Evolutionary conservation across 2,888 invertebrate genomes (phyloP), one percentile per base, ranked within the genome.

Genomic region (Beris chalybata): DNA sequence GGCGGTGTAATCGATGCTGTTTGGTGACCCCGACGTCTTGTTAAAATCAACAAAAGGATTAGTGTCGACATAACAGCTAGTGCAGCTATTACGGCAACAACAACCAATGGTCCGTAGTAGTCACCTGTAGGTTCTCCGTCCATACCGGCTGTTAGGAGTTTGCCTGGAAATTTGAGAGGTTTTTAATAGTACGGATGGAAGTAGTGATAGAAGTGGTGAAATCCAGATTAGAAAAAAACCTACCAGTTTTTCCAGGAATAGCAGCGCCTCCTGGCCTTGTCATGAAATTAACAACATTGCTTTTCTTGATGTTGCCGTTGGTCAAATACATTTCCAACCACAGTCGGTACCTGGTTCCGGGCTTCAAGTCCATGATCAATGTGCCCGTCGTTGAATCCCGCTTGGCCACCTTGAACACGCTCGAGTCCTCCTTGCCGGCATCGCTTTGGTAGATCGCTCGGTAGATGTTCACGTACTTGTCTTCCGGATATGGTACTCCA

Each of bases 291-390:
- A 94, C 86, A 0, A 94, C 93, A 74, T 95, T 94, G 75, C 93
- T 94, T 64, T 92, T 92, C 78, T 93, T 92, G 68, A 92, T 91
- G 77, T 90, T 90, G 15, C 95, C 95, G 77, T 95, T 95, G 0
- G 93, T 93, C 47, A 95, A 82, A 79, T 93, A 95, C 71, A 94
- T 86, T 75, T 95, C 95, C 70, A 95, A 80, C 94, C 95, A 95
- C 29, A 95, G 83, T 53, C 92, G 87, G 77, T 94, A 95, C 74
- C 93, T 77, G 13, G 92, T 89, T 58, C 91, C 89, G 0, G 94
- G 90, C 75, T 89, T 89, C 47, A 91, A 81, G 69, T 89, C 89
- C 74, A 82, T 84, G 43, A 90, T 86, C 22, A 87, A 78, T 0
- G 88, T 87, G 73, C 85, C 86, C 0, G 88, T 85, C 1, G 86